These are phyloP conservation scores for Baccha elongata DNA, from an alignment of 2,888 invertebrate species.

Conservation along the genomic window DNA sequence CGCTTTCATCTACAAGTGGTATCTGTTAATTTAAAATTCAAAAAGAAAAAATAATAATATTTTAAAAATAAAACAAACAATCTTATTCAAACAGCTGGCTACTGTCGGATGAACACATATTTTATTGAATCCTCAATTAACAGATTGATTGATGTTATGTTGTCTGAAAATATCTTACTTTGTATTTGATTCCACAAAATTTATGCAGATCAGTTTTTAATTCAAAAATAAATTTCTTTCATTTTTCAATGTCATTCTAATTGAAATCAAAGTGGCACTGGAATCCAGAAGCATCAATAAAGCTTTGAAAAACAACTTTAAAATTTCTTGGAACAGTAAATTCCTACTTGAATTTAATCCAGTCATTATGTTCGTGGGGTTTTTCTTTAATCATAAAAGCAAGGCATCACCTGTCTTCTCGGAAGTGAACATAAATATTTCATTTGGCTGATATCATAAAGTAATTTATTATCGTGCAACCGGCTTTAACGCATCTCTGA, in stretches of 20 bases:
- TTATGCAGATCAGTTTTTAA: background rate
- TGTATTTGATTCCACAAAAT: background rate
- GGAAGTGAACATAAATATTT: slow-evolving; percentile 2
- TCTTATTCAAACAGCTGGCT: background rate
- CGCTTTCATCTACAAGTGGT: too few relatives aligned
- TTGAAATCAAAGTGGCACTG: slow-evolving; percentile 10
- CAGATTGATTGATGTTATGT: slow-evolving; percentile 3
- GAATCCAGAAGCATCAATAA: slow-evolving; percentile 2
- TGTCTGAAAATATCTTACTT: background rate
- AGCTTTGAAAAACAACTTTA: background rate
- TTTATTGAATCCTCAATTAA: background rate
- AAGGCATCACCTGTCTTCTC: slow-evolving; percentile 2
- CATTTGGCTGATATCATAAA: background rate
- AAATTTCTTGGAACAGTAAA: background rate
- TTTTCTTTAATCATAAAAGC: background rate
- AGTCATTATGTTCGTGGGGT: slow-evolving; percentile 1
- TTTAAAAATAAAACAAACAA: too few relatives aligned
- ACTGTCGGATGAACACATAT: too few relatives aligned
- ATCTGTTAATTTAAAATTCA: too few relatives aligned
- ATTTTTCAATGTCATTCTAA: slow-evolving; percentile 33
- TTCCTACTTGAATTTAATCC: slow-evolving; percentile 17
- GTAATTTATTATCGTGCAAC: too few relatives aligned
- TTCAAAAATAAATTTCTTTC: background rate
- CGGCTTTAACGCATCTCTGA: background rate
- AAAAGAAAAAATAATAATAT: too few relatives aligned